These are phyloP conservation scores for Noctua fimbriata DNA, from an alignment of 2,888 invertebrate species.

Conservation along the genomic window DNA sequence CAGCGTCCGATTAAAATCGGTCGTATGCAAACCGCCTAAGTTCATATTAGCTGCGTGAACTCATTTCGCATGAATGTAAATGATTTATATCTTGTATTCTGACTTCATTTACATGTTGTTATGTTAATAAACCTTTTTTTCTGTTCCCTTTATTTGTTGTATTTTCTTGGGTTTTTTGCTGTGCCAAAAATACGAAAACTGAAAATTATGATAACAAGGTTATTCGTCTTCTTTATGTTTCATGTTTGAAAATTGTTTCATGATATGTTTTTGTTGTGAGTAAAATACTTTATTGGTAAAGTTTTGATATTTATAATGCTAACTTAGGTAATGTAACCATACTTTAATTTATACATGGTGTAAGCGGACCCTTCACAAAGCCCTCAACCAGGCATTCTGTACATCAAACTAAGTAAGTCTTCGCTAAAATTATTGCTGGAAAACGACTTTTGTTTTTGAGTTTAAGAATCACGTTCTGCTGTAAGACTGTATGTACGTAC, in stretches of 20 bases:
- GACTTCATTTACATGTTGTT: slow-evolving; percentile 67
- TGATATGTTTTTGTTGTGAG: slow-evolving; percentile 17
- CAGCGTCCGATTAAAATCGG: slow-evolving; percentile 4
- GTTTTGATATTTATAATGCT: neutral
- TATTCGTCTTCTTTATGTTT: slow-evolving; percentile 43
- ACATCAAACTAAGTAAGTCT: no score
- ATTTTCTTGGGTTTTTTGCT: slow-evolving; percentile 43
- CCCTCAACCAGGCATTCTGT: no score
- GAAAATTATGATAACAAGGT: slow-evolving; percentile 60
- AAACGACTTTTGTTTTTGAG: no score
- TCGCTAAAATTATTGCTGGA: no score
- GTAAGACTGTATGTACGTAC: no score
- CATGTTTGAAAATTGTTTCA: slow-evolving; percentile 16
- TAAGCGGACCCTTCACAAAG: no score
- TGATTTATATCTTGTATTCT: slow-evolving; percentile 66
- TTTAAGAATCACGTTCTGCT: no score
- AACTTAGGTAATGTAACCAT: neutral
- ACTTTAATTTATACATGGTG: no score
- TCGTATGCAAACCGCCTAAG: slow-evolving; percentile 24
- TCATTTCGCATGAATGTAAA: slow-evolving; percentile 64
- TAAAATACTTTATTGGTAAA: neutral
- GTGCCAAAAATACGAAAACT: slow-evolving; percentile 50
- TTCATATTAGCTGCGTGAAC: slow-evolving; percentile 63
- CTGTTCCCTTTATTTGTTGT: slow-evolving; percentile 34
- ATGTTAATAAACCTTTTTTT: slow-evolving; percentile 61